Base-by-base conservation (phyloP, 1,140 invertebrate species). In the Trichoplusia ni region DNA sequence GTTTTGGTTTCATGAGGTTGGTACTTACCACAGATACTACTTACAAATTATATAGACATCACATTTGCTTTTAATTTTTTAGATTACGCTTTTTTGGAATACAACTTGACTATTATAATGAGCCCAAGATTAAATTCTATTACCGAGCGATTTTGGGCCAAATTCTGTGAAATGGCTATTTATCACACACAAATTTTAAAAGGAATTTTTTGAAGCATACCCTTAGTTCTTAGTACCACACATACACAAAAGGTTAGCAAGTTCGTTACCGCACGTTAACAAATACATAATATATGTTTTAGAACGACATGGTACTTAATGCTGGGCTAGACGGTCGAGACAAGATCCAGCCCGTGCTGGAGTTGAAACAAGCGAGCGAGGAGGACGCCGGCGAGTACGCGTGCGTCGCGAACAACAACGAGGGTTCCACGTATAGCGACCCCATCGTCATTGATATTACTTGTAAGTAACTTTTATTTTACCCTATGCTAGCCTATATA, bases 1-100 rank as follows among this genome's bases (percentile, higher is more conserved):
- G 0, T 74, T 73, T 19, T 90, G 86, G 82, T 89, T 79, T 46
- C 81, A 83, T 62, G 75, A 82, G 79, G 87, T 90, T 77, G 64
- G 25, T 27, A 16, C 8, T 13, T 19, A 35, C 0, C 4, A 13
- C 8, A 35, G 0, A 16, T n/a, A n/a, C n/a, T n/a, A n/a, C n/a
- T n/a, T n/a, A n/a, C 9, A 23, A 1, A 44, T 6, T 11, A 42
- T 8, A n/a, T 21, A 42, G 19, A 3, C 8, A 42, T 21, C n/a
- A 7, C 13, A 23, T 2, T 6, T 46, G 13, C 5, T 4, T 18
- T n/a, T n/a, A n/a, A n/a, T n/a, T n/a, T n/a, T n/a, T n/a, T n/a
- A n/a, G n/a, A n/a, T n/a, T n/a, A n/a, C n/a, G n/a, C n/a, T n/a
- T n/a, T n/a, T n/a, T n/a, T n/a, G n/a, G n/a, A n/a, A n/a, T n/a